These are phyloP conservation scores for Hippocampus comes DNA, from an alignment of 2,113 vertebrate species.

Conservation along the genomic window DNA sequence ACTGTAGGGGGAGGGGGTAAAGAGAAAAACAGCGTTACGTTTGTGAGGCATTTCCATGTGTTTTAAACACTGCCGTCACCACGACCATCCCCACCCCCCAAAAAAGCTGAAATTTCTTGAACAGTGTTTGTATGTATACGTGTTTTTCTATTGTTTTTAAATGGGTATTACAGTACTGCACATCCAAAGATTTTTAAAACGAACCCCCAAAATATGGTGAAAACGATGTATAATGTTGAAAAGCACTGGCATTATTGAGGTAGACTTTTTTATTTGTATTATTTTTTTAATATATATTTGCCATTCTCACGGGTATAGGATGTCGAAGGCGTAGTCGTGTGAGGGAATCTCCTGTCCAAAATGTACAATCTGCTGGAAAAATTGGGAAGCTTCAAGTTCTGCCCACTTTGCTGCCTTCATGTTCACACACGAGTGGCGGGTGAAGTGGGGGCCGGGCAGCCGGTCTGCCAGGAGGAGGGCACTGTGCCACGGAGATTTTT, in stretches of 20 bases:
- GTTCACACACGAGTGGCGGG: conserved; percentile 57
- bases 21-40: conserved; percentile 78
- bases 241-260: conserved; percentile 88
- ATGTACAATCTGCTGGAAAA: conserved; percentile 74
- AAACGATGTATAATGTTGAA: conserved; percentile 77
- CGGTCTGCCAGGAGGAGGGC: conserved; percentile 68
- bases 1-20: conserved; percentile 71
- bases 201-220: conserved; percentile 66
- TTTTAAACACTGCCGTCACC: conserved; percentile 87
- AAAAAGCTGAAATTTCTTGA: conserved; percentile 79
- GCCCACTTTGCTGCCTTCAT: conserved; percentile 64
- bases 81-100: conserved; percentile 6
- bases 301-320: conserved; percentile 82
- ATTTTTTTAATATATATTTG: conserved; percentile 57
- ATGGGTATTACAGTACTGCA: conserved; percentile 76
- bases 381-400: conserved; percentile 68
- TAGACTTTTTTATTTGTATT: conserved; percentile 75
- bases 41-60: conserved; percentile 81
- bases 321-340: conserved; percentile 70
- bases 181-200: conserved; percentile 85
- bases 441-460: conserved; percentile 72
- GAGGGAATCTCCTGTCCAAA: conserved; percentile 72
- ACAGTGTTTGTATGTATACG: conserved; percentile 72
- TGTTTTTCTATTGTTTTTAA: conserved; percentile 80
- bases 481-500: conserved; percentile 56